Percentiles rank a stretch among this genome's conserved stretches.
Conservation (phyloP, 2,888 invertebrate genomes). For the Arrhopalites spinosus region DNA sequence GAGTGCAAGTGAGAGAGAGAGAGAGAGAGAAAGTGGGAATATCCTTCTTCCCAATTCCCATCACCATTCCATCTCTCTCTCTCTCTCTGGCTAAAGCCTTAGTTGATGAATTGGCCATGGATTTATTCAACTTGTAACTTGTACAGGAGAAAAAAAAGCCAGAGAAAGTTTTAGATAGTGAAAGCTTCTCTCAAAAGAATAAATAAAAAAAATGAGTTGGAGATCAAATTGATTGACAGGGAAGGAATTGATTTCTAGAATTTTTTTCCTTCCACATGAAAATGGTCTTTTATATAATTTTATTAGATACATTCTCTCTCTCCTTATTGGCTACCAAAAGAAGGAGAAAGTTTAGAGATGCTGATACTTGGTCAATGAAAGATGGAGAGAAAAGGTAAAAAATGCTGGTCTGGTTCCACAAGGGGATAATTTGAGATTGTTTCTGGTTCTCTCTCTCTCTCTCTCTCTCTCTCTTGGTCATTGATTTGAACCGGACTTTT, state of each 20-base stretch:
- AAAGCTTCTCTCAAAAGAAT: too few relatives aligned
- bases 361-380: neutral
- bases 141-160: too few relatives aligned
- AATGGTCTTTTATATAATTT: neutral
- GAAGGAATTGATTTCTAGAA: slow-evolving; percentile 13
- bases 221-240: slow-evolving; percentile 19
- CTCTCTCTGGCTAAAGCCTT: neutral
- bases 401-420: neutral
- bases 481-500: neutral
- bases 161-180: too few relatives aligned
- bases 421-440: neutral
- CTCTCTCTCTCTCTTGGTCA: neutral
- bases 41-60: neutral
- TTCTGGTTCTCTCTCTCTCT: neutral
- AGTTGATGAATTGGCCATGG: too few relatives aligned
- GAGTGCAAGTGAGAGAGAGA: neutral
- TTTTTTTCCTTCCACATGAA: neutral
- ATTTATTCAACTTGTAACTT: too few relatives aligned
- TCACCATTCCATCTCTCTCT: neutral
- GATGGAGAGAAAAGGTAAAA: neutral
- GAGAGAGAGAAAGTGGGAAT: neutral
- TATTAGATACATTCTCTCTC: neutral
- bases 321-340: too few relatives aligned
- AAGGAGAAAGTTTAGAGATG: neutral
- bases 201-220: neutral